phyloP scores from a whole-genome alignment of 2,888 invertebrate genomes.

The Icerya purchasi region DNA sequence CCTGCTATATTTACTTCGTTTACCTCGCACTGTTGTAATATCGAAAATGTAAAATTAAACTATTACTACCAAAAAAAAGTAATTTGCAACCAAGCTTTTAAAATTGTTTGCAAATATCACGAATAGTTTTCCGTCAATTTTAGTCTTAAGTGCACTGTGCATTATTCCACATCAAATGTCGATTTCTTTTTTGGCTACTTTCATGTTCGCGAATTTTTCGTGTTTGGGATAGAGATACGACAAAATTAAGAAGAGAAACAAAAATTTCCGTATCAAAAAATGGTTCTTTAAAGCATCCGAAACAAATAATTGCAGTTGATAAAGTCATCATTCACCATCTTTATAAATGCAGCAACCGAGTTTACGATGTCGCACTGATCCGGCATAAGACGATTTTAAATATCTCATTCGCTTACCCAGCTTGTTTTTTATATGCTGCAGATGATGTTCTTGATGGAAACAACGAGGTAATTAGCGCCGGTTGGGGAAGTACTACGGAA shows the following conservation, averaged over 20 bases:
- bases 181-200: too few relatives aligned
- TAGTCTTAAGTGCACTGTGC: too few relatives aligned
- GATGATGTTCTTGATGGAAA: conserved; percentile 27
- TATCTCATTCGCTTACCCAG: conserved; percentile 38
- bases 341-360: conserved; percentile 35
- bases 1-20: too few relatives aligned
- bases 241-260: neutral
- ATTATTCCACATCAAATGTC: too few relatives aligned
- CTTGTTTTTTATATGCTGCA: conserved; percentile 33
- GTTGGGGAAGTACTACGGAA: conserved; percentile 73
- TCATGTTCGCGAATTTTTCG: too few relatives aligned
- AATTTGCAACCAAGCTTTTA: too few relatives aligned
- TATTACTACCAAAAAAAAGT: too few relatives aligned
- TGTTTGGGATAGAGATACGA: neutral
- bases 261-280: neutral
- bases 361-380: conserved; percentile 43
- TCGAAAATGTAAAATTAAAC: too few relatives aligned
- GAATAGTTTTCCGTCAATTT: too few relatives aligned
- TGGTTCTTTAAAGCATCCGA: neutral
- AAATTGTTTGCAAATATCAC: too few relatives aligned
- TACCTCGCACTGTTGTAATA: too few relatives aligned
- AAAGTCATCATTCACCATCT: conserved; percentile 32
- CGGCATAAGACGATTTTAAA: conserved; percentile 39
- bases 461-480: conserved; percentile 42
- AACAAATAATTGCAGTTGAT: neutral